phyloP scores from a whole-genome alignment of 1,140 invertebrate species.

The Philotrypesis tridentata region DNA sequence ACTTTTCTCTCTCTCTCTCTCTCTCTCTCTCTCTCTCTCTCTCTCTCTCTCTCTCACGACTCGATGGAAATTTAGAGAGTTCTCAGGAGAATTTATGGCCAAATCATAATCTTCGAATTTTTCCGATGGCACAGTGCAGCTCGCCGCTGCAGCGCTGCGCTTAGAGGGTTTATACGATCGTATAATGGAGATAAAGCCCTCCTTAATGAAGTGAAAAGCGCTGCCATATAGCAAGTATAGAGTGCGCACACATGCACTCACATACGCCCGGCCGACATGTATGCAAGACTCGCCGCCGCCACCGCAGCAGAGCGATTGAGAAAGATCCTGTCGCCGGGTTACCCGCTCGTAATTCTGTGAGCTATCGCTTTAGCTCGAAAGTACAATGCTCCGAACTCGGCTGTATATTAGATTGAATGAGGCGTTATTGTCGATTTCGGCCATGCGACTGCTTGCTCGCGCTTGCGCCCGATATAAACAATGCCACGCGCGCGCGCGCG shows the following conservation, averaged over 20 bases:
- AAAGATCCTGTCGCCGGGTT: conserved; percentile 43
- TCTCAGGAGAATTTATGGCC: conserved; percentile 26
- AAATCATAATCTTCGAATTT: conserved; percentile 32
- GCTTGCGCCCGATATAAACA: conserved; percentile 29
- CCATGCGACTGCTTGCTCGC: not conserved
- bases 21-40: too few relatives aligned
- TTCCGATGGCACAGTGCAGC: not conserved
- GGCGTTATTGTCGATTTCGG: conserved; percentile 40
- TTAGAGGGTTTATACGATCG: conserved; percentile 31
- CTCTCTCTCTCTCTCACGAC: too few relatives aligned
- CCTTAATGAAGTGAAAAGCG: conserved; percentile 45
- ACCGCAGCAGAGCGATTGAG: conserved; percentile 16
- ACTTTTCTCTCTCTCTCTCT: too few relatives aligned
- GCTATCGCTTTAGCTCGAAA: conserved; percentile 11
- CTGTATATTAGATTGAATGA: conserved; percentile 32
- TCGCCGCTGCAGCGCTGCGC: too few relatives aligned
- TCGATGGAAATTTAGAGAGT: conserved; percentile 19
- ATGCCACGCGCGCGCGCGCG: too few relatives aligned
- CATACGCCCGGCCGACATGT: too few relatives aligned
- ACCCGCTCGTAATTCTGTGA: conserved; percentile 37
- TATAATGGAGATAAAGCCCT: conserved; percentile 40
- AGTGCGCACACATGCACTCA: too few relatives aligned
- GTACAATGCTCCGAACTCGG: conserved; percentile 8
- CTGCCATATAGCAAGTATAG: not conserved
- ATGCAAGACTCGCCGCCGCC: too few relatives aligned